Evolutionary conservation across 2,888 invertebrate species (phyloP), one percentile per base, ranked within the genome.

Genomic region (Schrankia costaestrigalis): DNA sequence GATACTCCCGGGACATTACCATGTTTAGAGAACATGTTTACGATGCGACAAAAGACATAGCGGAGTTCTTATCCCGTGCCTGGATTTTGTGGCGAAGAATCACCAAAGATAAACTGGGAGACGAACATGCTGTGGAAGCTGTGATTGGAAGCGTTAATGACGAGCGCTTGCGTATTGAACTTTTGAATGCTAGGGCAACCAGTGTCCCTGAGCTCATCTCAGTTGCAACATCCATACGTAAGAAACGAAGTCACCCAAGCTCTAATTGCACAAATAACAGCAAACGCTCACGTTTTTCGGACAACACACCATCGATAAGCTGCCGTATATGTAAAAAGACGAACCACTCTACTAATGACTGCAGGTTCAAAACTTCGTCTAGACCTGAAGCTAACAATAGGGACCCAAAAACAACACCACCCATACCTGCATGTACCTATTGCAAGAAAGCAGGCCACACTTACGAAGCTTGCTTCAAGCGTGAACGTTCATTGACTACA

Each of bases 1-100:
- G n/a, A n/a, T 0, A 64, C 31, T 59, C 57, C 0, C 40, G 54
- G 0, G 63, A 61, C 23, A 28, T 63, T 1, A 1, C 55, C 0
- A 30, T 21, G 1, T 61, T 58, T 29, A 31, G 53, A 22, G 56
- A 62, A 25, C 59, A 62, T 29, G n/a, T 0, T 21, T 62, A 56
- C 9, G 52, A 59, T 11, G 7, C 11, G n/a, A 28, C 40, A 0
- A 53, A 57, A 11, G 51, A 58, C 11, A 56, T 61, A 6, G 27
- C 58, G 2, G 41, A 64, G 10, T 62, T 53, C 22, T 21, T 65
- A n/a, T 55, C 60, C 1, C 46, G 35, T 10, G 37, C 60, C 0
- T 62, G 63, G 63, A 29, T 61, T 0, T 23, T 59, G 4, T 63
- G 62, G 63, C 39, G 37, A 13, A 33, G 60, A n/a, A 23, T 63